Base-by-base conservation (phyloP, 1,140 invertebrate genomes). In the Meloidogyne floridensis region DNA sequence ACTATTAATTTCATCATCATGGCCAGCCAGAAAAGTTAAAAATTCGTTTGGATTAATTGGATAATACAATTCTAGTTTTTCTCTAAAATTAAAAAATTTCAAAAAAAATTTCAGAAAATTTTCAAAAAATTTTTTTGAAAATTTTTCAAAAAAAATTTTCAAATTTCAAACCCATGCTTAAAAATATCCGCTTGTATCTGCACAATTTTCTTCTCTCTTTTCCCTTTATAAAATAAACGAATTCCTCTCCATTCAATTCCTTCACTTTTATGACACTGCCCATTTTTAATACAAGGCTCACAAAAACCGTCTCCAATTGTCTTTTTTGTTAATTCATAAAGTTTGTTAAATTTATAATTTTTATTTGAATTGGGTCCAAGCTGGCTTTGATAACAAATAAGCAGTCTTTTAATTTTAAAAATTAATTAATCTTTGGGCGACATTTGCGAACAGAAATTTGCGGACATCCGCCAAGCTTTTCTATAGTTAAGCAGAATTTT, bases 311-410 rank as follows among this genome's bases (percentile, higher is more conserved):
- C n/a, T 18, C 59, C 59, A 6, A 6, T 5, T n/a, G 59, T n/a
- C 59, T 65, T 65, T 18, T 65, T 65, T 65, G 59, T 65, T n/a
- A 65, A 0, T 65, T n/a, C 59, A 65, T n/a, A 65, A 65, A 15
- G 59, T 18, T 65, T 65, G n/a, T 65, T 65, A n/a, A 65, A n/a
- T 65, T 65, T 65, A n/a, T 65, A 65, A n/a, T 65, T 65, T 65
- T 3, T 65, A 6, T 65, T n/a, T 65, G 5, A n/a, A 65, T 65
- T 18, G 7, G 2, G 7, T 65, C 15, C 59, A 1, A 65, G 15
- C n/a, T 65, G 59, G 5, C 59, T 65, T 65, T 65, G 15, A 65
- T 65, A 65, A n/a, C 59, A 65, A n/a, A 65, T 18, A 65, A 65
- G 59, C n/a, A 65, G 7, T n/a, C 59, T 59, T 11, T 59, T 4